Percentiles rank a stretch among this genome's conserved stretches.
Evolutionary conservation across 2,797 vertebrate species (phyloP).

Genomic region (Rhodeus uyekii): DNA sequence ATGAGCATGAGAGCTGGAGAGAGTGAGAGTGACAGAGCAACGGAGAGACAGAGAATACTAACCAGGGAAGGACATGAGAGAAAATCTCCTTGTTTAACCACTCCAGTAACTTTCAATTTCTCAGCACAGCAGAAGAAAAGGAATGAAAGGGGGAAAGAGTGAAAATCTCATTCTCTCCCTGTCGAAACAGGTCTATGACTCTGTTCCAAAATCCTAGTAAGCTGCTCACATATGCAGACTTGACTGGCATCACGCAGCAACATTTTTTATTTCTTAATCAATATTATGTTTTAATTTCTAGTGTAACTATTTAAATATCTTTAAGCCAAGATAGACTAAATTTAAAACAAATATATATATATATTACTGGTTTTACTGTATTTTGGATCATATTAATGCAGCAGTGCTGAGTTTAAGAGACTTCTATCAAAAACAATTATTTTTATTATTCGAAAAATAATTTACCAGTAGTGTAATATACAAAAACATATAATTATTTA

Average conservation of each 20-base stretch:
- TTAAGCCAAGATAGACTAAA: not conserved
- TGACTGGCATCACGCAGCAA: not conserved
- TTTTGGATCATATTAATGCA: not conserved
- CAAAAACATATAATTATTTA: not conserved
- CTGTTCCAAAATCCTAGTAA: not conserved
- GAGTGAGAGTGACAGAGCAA: constrained; percentile 34
- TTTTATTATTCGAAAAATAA: not conserved
- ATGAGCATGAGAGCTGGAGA: constrained; percentile 9
- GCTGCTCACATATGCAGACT: not conserved
- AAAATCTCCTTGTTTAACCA: constrained; percentile 46
- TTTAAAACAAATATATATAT: constrained; percentile 1
- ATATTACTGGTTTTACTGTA: too few species aligned
- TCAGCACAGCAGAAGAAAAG: constrained; percentile 15
- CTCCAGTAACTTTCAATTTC: constrained; percentile 34
- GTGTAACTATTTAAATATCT: not conserved
- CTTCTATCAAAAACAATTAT: not conserved
- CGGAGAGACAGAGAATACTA: constrained; percentile 45
- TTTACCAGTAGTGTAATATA: not conserved
- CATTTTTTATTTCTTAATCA: not conserved
- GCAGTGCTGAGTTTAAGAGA: not conserved
- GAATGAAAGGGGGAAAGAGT: constrained; percentile 16
- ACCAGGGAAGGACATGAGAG: constrained; percentile 33
- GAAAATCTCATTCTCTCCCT: not conserved
- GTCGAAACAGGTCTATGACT: constrained; percentile 3
- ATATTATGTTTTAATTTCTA: not conserved